Evolutionary conservation across 1,140 invertebrate species (phyloP).

Genomic region (Seison nebaliae): DNA sequence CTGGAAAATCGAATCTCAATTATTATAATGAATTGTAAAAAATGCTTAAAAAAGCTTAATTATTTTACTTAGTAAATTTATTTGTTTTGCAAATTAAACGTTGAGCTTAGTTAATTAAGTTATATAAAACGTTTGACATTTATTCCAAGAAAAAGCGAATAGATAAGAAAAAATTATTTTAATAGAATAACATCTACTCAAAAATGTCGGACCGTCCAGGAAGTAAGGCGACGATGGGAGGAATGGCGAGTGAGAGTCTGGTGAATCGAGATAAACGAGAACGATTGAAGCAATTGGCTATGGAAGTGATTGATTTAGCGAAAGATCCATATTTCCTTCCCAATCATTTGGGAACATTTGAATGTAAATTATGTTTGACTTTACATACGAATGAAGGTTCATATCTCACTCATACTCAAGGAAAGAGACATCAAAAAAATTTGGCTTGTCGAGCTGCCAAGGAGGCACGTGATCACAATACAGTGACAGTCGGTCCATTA

Average conservation of each 20-base stretch:
- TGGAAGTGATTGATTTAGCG: conserved; percentile 82
- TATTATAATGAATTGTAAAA: too few species aligned
- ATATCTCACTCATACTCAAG: conserved; percentile 94
- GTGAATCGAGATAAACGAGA: conserved; percentile 82
- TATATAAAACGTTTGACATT: not conserved
- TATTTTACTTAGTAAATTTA: too few species aligned
- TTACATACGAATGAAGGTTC: conserved; percentile 97
- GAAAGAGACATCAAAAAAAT: conserved; percentile 99
- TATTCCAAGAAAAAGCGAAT: not conserved
- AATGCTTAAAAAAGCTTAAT: too few species aligned
- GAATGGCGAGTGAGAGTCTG: conserved; percentile 92
- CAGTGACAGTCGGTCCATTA: conserved; percentile 57
- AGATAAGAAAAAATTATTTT: not conserved
- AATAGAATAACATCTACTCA: too few species aligned
- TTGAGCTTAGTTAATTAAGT: conserved; percentile 3
- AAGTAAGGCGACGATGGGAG: conserved; percentile 89
- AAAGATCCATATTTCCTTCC: conserved; percentile 37
- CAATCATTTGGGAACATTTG: conserved; percentile 48
- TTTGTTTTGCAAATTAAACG: too few species aligned
- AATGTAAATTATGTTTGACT: conserved; percentile 92
- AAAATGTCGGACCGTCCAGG: too few species aligned
- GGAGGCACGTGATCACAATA: conserved; percentile 76
- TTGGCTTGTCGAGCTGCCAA: conserved; percentile 83
- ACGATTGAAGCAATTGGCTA: conserved; percentile 65
- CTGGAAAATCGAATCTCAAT: too few species aligned